These are phyloP conservation scores for Scaptomyza pallida DNA, from an alignment of 1,140 invertebrate species.

Conservation along the genomic window DNA sequence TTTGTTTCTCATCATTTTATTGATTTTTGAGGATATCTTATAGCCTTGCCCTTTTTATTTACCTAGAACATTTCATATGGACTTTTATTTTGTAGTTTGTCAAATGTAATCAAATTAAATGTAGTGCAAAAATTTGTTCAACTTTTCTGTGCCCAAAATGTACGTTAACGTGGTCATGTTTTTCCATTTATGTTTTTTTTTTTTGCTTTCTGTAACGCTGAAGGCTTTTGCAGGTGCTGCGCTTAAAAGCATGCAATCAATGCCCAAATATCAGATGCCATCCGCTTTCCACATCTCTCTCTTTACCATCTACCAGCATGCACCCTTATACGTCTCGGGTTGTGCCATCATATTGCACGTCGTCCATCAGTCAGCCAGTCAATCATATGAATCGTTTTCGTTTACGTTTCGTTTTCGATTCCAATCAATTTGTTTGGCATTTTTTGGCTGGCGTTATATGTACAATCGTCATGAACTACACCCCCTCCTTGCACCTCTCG, in stretches of 20 bases:
- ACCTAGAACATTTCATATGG: neutral
- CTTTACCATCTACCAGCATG: neutral
- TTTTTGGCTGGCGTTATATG: constrained; percentile 64
- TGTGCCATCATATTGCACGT: constrained; percentile 26
- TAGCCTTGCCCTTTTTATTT: neutral
- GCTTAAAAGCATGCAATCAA: constrained; percentile 43
- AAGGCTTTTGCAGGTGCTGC: constrained; percentile 6
- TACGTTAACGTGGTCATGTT: neutral
- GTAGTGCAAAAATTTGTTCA: constrained; percentile 33
- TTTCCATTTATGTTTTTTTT: neutral
- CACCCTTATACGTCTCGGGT: neutral
- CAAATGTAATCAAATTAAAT: constrained; percentile 50
- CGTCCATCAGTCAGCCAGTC: constrained; percentile 71
- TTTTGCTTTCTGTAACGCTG: neutral
- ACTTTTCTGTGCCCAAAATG: constrained; percentile 11
- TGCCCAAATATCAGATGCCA: constrained; percentile 36
- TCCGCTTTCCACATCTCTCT: neutral
- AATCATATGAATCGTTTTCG: constrained; percentile 82
- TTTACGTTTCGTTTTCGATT: constrained; percentile 81
- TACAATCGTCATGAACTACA: neutral
- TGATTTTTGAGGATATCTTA: neutral
- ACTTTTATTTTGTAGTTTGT: constrained; percentile 1
- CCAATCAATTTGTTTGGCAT: constrained; percentile 82
- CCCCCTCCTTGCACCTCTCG: neutral
- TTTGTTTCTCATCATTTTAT: no score